Base-by-base conservation (phyloP, 2,888 invertebrate genomes). In the Brenthis ino region DNA sequence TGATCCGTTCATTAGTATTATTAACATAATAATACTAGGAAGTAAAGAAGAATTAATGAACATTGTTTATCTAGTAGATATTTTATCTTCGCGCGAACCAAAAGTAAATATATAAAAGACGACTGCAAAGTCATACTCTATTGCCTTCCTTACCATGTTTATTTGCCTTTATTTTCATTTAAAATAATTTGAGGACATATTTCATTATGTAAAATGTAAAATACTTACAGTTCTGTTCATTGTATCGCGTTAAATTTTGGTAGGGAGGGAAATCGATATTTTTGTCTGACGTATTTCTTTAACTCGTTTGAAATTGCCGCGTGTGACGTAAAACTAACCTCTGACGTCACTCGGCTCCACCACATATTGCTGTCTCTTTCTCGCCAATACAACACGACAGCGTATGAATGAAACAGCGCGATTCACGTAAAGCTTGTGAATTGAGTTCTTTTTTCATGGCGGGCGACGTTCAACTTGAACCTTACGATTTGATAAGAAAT, bases 301-400 rank as follows among this genome's bases (percentile, higher is more conserved):
- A 81, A 72, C 74, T 77, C 80, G 80, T 91, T 93, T 91, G 87
- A 92, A 93, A 89, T 91, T 93, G 89, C 88, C 93, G 93, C 92
- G 85, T 79, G 77, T 93, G 93, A 93, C 93, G 93, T 93, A 87
- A 87, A 82, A 78, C 72, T 74, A 72, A 71, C 72, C 74, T 77
- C 84, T 87, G 88, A 88, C 91, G 91, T 91, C 91, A 90, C 83
- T 65, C 71, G 74, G 72, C 77, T 78, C 82, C 77, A 75, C 69
- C 67, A 69, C 76, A 66, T 79, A 77, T 53, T 33, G 47, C 77
- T 67, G 65, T 85, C 87, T 84, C 84, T 47, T 69, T 89, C 80
- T 67, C 76, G 76, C 85, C 56, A 78, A 77, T 64, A 65, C 80
- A 72, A 77, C 79, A 82, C 85, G 83, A 83, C 83, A 85, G 79